These are phyloP conservation scores for Hiodon tergisus DNA, from an alignment of 2,113 vertebrate genomes.

Conservation along the genomic window DNA sequence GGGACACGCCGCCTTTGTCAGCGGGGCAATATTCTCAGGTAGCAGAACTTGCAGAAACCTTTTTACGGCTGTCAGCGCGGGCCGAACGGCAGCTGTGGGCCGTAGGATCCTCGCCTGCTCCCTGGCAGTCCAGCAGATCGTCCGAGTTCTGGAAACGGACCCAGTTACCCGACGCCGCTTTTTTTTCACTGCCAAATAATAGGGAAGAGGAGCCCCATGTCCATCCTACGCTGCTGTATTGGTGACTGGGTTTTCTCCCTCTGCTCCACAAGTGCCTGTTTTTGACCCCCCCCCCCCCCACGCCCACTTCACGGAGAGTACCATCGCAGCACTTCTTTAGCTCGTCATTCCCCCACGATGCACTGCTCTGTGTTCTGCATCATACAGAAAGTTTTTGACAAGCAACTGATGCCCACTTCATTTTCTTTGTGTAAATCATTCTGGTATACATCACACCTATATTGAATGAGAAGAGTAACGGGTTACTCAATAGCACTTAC, in stretches of 20 bases:
- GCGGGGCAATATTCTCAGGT: background rate
- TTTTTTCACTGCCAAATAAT: conserved; percentile 6
- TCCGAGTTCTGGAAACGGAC: too few species aligned
- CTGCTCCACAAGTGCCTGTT: conserved; percentile 16
- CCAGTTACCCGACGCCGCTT: too few species aligned
- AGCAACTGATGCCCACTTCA: background rate
- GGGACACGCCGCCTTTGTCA: background rate
- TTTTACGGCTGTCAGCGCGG: background rate
- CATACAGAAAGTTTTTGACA: too few species aligned
- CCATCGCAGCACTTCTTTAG: background rate
- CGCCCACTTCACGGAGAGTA: too few species aligned
- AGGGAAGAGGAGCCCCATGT: background rate
- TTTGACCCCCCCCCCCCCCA: too few species aligned
- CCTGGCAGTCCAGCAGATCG: too few species aligned
- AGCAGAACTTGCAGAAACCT: background rate
- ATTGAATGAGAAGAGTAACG: too few species aligned
- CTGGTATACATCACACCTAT: too few species aligned
- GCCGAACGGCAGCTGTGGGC: background rate
- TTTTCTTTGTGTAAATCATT: background rate
- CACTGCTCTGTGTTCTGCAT: background rate
- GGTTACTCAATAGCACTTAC: background rate
- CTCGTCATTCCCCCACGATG: background rate
- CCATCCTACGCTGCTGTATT: background rate
- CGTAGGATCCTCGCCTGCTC: background rate
- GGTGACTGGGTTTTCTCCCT: background rate